A percentile compares a stretch with the other conserved stretches of the same genome.
Evolutionary conservation across 2,888 invertebrate genomes (phyloP).

Genomic region (Latheticus oryzae): DNA sequence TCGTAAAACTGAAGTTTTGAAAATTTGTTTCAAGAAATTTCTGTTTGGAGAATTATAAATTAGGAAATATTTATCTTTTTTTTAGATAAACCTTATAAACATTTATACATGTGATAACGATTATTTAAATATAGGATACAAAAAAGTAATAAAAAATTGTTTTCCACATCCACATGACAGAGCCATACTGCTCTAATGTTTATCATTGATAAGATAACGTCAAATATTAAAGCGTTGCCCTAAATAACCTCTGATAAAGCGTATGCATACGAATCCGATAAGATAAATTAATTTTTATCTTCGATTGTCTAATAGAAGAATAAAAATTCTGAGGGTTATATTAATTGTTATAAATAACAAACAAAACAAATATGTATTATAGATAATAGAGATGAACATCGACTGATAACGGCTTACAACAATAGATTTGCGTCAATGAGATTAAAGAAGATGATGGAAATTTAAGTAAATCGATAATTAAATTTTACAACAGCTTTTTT

Average conservation of each 20-base stretch:
- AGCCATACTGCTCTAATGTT: constrained; percentile 42
- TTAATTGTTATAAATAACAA: constrained; percentile 24
- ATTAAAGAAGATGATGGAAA: constrained; percentile 28
- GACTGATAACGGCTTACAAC: constrained; percentile 31
- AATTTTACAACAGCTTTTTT: too few relatives aligned
- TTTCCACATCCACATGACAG: constrained; percentile 37
- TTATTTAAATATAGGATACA: constrained; percentile 31
- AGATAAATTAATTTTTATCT: constrained; percentile 39
- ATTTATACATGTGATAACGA: constrained; percentile 34
- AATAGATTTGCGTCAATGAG: constrained; percentile 34
- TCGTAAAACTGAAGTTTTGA: neutral
- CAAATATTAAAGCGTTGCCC: constrained; percentile 42
- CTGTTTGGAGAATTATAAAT: constrained; percentile 23
- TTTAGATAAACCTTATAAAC: constrained; percentile 37
- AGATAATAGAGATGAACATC: constrained; percentile 36
- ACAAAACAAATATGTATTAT: constrained; percentile 36
- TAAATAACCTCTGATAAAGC: constrained; percentile 43
- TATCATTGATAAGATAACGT: constrained; percentile 41
- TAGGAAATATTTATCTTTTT: constrained; percentile 36
- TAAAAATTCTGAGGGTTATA: constrained; percentile 16
- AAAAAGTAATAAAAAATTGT: constrained; percentile 43
- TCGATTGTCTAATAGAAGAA: constrained; percentile 35
- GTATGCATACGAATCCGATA: constrained; percentile 40
- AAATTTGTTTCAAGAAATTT: constrained; percentile 11
- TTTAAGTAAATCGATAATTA: too few relatives aligned